These are phyloP conservation scores for Leptopterna dolabrata DNA, from an alignment of 2,888 invertebrate species.

Conservation along the genomic window DNA sequence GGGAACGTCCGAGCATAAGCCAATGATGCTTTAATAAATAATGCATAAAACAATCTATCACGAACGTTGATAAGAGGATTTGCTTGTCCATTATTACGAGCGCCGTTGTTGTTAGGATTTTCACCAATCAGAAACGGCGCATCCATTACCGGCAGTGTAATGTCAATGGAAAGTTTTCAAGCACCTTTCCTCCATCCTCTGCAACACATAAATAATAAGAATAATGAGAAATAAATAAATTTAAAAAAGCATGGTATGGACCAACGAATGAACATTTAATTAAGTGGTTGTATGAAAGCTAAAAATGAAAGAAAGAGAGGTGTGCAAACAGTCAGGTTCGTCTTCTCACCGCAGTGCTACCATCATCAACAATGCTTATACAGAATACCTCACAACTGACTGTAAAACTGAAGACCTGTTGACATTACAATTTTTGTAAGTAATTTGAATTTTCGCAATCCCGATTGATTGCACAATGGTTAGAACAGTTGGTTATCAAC, in stretches of 20 bases:
- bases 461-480: no score
- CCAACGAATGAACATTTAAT: background rate
- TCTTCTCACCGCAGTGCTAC: no score
- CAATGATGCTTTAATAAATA: slow-evolving; percentile 92
- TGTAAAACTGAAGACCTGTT: no score
- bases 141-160: slow-evolving; percentile 16
- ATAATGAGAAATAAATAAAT: background rate
- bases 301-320: background rate
- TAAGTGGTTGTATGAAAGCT: background rate
- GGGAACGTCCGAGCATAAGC: slow-evolving; percentile 93
- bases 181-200: slow-evolving; percentile 44
- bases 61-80: slow-evolving; percentile 87
- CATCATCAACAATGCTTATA: background rate
- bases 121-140: slow-evolving; percentile 43
- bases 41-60: slow-evolving; percentile 92
- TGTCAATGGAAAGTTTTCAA: slow-evolving; percentile 6
- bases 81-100: slow-evolving; percentile 61
- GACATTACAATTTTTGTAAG: no score
- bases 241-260: background rate
- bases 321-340: no score
- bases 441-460: no score
- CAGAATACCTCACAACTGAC: background rate
- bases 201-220: no score
- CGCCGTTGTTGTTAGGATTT: slow-evolving; percentile 53
- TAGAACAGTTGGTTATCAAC: no score